Evolutionary conservation across 2,797 vertebrate genomes (phyloP), one percentile per base, ranked within the genome.

Genomic region (Paramormyrops hopkinsi): DNA sequence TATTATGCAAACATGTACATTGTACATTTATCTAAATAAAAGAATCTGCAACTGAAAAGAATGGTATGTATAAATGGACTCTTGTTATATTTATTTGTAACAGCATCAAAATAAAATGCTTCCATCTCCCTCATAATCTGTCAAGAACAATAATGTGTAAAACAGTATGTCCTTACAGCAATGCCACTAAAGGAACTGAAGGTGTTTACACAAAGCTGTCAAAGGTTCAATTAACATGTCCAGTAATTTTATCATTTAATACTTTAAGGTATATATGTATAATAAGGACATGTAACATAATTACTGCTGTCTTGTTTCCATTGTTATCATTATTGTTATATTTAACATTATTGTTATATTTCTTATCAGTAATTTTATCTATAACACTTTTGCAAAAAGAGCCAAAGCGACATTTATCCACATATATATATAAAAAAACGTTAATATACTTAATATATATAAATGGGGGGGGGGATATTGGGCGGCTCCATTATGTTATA

Each of bases 1-100:
- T 56, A 51, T 54, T 84, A 56, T 54, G 29, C 4, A 65, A 65
- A 54, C 6, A 29, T 87, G 33, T 44, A 41, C 1, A 56, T 6
- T 87, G 29, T 44, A 65, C 33, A 87, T 87, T 37, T 85, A 29
- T 51, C 65, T n/a, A 37, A 88, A 88, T 51, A 88, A 88, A 88
- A 9, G 7, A 53, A 88, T 86, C 84, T 54, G 50, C 3, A 37
- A n/a, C 12, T 29, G 37, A 88, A 48, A 51, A 46, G 56, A 59
- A 44, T 11, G 33, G 33, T 65, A 17, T 65, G 33, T 88, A 29
- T 56, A 84, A 44, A 51, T 25, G 3, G 48, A 46, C 19, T n/a
- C 37, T 25, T 44, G 22, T 19, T 37, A 12, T 46, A 19, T 88
- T 88, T 46, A 22, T 25, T 22, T 88, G n/a, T 17, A 79, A 88